phyloP scores from a whole-genome alignment of 2,797 vertebrate genomes.

The Miichthys miiuy region DNA sequence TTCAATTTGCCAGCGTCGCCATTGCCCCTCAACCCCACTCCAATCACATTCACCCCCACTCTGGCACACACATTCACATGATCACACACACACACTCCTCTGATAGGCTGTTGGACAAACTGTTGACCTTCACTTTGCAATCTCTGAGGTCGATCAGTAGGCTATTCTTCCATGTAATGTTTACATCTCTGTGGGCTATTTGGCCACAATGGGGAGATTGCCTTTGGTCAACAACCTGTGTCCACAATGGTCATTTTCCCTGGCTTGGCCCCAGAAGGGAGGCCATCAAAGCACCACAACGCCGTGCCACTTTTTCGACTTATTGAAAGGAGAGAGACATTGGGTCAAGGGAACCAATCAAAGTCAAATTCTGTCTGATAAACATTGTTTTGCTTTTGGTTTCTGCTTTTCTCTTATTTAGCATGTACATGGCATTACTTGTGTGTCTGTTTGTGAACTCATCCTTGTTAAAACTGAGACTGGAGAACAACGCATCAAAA shows the following conservation, averaged over 20 bases:
- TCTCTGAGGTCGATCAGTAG: constrained; percentile 80
- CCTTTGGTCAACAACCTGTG: constrained; percentile 79
- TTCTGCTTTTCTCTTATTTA: neutral
- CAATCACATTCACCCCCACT: constrained; percentile 18
- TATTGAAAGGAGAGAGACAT: constrained; percentile 43
- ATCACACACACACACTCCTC: constrained; percentile 45
- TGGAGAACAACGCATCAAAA: neutral
- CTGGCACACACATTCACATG: constrained; percentile 32
- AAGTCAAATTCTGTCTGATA: constrained; percentile 30
- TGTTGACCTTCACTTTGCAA: constrained; percentile 84
- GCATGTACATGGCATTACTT: neutral
- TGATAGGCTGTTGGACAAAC: constrained; percentile 73
- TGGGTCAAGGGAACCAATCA: constrained; percentile 14
- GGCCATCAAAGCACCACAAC: constrained; percentile 51
- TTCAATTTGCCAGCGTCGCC: constrained; percentile 75
- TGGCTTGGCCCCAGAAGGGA: constrained; percentile 33
- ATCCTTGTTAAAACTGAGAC: neutral
- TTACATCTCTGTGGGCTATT: constrained; percentile 83
- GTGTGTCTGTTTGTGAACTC: neutral
- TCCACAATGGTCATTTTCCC: constrained; percentile 68
- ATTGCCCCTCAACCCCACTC: constrained; percentile 7
- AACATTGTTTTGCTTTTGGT: constrained; percentile 1
- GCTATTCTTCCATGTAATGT: constrained; percentile 84
- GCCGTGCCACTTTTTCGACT: constrained; percentile 17
- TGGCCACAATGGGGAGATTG: constrained; percentile 77